Evolutionary conservation across 2,113 vertebrate genomes (phyloP), one percentile per base, ranked within the genome.

Genomic region (Pygoscelis adeliae): DNA sequence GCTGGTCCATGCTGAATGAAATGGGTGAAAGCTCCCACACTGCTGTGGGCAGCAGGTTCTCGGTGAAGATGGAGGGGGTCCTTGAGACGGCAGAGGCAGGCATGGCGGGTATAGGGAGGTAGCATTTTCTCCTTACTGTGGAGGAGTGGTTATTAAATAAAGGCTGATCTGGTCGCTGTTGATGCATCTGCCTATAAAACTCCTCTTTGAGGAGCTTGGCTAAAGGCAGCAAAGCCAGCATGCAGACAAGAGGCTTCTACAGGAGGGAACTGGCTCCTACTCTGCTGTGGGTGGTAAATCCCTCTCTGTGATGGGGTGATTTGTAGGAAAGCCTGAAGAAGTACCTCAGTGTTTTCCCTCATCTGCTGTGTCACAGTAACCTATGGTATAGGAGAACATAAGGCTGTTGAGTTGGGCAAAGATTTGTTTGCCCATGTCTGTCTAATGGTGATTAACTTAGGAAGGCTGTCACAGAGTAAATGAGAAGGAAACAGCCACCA

Each of bases 391-490:
- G 80, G 55, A 93, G 83, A 95, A 83, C 65, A 91, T 34, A 59
- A 61, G 78, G 79, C 85, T 88, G 76, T 82, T 94, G 94, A 93
- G 81, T 4, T 30, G 62, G 74, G 74, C 16, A 63, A 90, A 83
- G 94, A 86, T 91, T 93, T 96, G 93, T 97, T 97, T 96, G 88
- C 71, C 69, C 49, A 10, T 21, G 74, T 93, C 95, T 92, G 73
- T 74, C 13, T 16, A 59, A 56, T 18, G 34, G 89, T 84, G 85
- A 96, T 96, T 97, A 97, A 94, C 78, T 96, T 49, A 9, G 27
- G 81, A 94, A 87, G 77, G 78, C 3, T 97, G 95, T 84, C 89
- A 84, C 50, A 77, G 93, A 87, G 94, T 88, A 95, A 97, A 94
- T 1, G 6, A 78, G 90, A 76, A 82, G 50, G 69, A 94, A 96